Base-by-base conservation (phyloP, 2,113 vertebrate species). In the Anolis sagrei region DNA sequence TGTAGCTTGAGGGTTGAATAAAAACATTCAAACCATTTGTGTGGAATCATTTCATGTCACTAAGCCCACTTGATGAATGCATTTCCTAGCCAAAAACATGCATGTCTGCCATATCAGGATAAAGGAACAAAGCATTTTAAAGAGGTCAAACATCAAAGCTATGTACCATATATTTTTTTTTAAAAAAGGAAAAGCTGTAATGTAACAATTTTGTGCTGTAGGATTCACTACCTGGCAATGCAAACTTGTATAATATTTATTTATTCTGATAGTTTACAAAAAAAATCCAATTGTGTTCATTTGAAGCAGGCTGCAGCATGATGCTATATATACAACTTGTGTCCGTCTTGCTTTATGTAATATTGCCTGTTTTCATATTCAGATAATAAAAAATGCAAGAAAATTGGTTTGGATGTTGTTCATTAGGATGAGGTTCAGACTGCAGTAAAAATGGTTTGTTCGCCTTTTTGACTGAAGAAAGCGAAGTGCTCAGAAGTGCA, bases 161-260 rank as follows among this genome's bases (percentile, higher is more conserved):
- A 94, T 87, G 87, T 14, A 90, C 92, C 92, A 87, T 94, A 94
- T 83, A 93, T 90, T 95, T 88, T 0, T 89, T 94, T 95, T 95
- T 95, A 92, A 94, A 84, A 88, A 95, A 89, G n/a, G n/a, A 92
- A 95, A 90, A 94, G 92, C 94, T 93, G 73, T 95, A 95, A 93
- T 93, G 96, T 97, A 95, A 95, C 89, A 95, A 62, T 91, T 81
- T 94, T 94, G 96, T 96, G 96, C 86, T 93, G 96, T 96, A 96
- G 93, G 95, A 91, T 89, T 94, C 89, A 80, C 93, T 90, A 85
- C 93, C 21, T 62, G 92, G 92, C 86, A 93, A 92, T 89, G 87
- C 93, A 95, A 92, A 92, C 91, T 89, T 69, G 91, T 96, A 93
- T 94, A 86, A 91, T 96, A 96, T 96, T 97, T 96, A 96, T 96